Percentiles rank a stretch among this genome's conserved stretches.
Evolutionary conservation across 1,140 invertebrate species (phyloP).

Genomic region (Brachionus manjavacas): DNA sequence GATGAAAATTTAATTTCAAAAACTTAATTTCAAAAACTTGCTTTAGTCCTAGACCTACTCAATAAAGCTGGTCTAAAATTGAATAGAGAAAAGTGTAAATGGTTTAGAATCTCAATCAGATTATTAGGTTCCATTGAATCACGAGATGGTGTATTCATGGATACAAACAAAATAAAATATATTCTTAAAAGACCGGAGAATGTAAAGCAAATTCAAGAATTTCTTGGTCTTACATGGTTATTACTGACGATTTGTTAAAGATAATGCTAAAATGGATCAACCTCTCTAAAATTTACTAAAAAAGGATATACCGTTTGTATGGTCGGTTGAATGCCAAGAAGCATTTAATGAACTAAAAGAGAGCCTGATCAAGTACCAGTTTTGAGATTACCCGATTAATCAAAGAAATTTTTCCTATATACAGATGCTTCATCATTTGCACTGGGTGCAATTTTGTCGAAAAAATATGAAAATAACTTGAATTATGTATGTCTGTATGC

Average conservation of each 20-base stretch:
- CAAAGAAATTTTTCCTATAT: no score
- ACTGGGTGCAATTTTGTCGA: no score
- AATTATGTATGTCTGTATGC: no score
- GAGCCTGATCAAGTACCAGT: no score
- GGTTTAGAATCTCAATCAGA: slow-evolving; percentile 49
- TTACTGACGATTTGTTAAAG: slow-evolving; percentile 47
- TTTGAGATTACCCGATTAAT: no score
- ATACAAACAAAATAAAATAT: not conserved
- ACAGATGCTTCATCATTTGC: no score
- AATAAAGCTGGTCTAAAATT: slow-evolving; percentile 53
- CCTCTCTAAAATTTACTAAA: slow-evolving; percentile 40
- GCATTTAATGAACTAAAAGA: no score
- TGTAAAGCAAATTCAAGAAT: not conserved
- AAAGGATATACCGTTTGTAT: slow-evolving; percentile 48
- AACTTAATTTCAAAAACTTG: slow-evolving; percentile 52
- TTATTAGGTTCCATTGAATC: slow-evolving; percentile 53
- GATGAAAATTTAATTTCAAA: not conserved
- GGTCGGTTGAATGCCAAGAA: not conserved
- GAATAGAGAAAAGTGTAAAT: slow-evolving; percentile 55
- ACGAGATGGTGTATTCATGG: slow-evolving; percentile 36
- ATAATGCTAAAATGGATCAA: slow-evolving; percentile 46
- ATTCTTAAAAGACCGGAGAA: not conserved
- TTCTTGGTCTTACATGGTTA: slow-evolving; percentile 8
- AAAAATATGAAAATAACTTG: no score
- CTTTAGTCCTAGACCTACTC: slow-evolving; percentile 52